phyloP scores from a whole-genome alignment of 2,888 invertebrate genomes.

The Leistus spinibarbis region DNA sequence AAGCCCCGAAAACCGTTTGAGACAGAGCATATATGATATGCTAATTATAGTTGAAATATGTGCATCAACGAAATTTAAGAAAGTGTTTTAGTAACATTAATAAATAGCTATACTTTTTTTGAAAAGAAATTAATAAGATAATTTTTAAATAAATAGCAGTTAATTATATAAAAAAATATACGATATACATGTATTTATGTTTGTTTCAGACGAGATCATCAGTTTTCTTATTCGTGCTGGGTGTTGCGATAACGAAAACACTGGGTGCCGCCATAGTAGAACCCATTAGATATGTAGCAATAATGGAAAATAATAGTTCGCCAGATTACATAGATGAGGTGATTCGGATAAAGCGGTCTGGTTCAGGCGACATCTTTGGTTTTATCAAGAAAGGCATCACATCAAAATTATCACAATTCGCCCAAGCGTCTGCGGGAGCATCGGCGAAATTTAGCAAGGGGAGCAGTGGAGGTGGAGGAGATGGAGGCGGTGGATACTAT shows the following conservation, averaged over 20 bases:
- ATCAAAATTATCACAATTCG: slow-evolving; percentile 62
- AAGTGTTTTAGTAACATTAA: too few species aligned
- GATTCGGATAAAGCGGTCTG: slow-evolving; percentile 49
- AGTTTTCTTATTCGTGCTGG: slow-evolving; percentile 14
- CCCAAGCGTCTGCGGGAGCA: slow-evolving; percentile 63
- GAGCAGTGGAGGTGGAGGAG: slow-evolving; percentile 57
- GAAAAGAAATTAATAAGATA: too few species aligned
- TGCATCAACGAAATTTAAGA: too few species aligned
- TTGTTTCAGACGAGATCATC: slow-evolving; percentile 23
- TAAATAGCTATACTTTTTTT: too few species aligned
- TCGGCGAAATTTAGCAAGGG: slow-evolving; percentile 60
- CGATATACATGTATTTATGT: too few species aligned
- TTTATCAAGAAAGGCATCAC: slow-evolving; percentile 60
- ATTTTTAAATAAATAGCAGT: too few species aligned
- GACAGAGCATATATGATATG: too few species aligned
- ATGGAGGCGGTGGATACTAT: slow-evolving; percentile 50
- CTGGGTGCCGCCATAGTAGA: slow-evolving; percentile 12
- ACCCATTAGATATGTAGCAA: background rate
- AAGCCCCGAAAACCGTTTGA: too few species aligned
- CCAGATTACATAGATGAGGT: slow-evolving; percentile 1
- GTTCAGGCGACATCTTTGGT: slow-evolving; percentile 53
- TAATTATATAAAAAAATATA: too few species aligned
- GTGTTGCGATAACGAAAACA: slow-evolving; percentile 1
- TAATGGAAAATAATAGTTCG: background rate
- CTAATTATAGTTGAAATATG: too few species aligned